A percentile compares a stretch with the other conserved stretches of the same genome.
These are phyloP conservation scores for Lepidocyrtoides sp. DNA, from an alignment of 2,888 invertebrate species.

Conservation along the genomic window DNA sequence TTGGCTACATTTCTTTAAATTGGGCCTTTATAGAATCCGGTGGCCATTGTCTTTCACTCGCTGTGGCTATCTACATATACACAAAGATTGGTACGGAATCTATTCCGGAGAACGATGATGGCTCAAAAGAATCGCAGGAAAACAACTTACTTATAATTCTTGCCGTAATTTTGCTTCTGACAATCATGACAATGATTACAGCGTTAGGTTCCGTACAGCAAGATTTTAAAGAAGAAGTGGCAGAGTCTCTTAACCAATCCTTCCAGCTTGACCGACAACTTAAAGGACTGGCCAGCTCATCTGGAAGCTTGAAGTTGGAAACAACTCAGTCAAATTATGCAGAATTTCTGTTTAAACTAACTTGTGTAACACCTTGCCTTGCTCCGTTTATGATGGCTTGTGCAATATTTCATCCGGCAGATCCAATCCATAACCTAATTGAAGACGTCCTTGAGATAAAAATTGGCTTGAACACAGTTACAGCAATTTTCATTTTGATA, in stretches of 20 bases:
- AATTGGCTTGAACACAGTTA: no score
- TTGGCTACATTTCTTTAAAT: background rate
- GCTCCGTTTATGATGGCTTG: background rate
- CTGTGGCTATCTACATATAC: background rate
- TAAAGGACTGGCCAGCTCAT: background rate
- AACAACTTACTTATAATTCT: background rate
- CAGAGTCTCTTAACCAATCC: background rate
- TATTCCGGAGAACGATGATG: background rate
- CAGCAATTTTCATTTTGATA: background rate
- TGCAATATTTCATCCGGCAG: background rate
- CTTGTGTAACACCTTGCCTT: background rate
- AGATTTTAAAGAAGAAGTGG: background rate
- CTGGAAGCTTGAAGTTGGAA: background rate
- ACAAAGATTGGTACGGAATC: background rate
- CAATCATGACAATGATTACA: background rate
- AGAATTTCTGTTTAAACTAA: background rate
- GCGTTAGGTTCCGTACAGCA: background rate
- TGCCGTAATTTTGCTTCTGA: background rate
- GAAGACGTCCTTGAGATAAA: background rate
- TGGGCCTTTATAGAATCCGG: background rate
- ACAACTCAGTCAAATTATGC: no score
- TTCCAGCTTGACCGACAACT: background rate
- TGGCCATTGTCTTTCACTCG: background rate
- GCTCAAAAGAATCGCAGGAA: background rate
- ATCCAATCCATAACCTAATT: background rate